Conservation (phyloP, 2,113 vertebrate genomes). For the Zapornia atra region DNA sequence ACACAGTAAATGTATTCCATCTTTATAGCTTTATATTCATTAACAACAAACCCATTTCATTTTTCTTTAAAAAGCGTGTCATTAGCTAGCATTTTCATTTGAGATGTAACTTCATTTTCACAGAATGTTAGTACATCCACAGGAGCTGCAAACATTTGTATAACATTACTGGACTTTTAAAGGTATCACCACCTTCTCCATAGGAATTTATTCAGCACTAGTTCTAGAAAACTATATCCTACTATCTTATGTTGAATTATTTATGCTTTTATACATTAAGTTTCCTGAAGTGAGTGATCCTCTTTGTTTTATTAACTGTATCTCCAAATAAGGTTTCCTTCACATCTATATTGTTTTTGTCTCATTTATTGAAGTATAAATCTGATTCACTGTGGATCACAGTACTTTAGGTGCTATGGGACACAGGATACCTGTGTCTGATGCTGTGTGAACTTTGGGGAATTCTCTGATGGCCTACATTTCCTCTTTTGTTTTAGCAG, state of each 20-base stretch:
- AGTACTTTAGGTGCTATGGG: background rate
- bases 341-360: background rate
- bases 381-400: background rate
- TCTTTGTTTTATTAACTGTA: background rate
- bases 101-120: background rate
- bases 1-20: background rate
- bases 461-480: background rate
- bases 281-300: background rate
- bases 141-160: background rate
- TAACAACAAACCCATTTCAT: background rate
- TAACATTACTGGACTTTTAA: background rate
- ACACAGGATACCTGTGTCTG: background rate
- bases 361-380: background rate
- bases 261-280: background rate
- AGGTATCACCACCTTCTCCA: background rate
- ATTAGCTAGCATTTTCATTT: background rate
- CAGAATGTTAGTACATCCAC: background rate
- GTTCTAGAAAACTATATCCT: background rate
- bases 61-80: background rate
- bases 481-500: background rate
- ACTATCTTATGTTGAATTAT: background rate
- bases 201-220: background rate
- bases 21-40: background rate
- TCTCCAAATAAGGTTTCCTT: background rate
- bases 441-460: background rate